A percentile compares a stretch with the other conserved stretches of the same genome.
These are phyloP conservation scores for Netelia melanura DNA, from an alignment of 2,888 invertebrate species.

Conservation along the genomic window DNA sequence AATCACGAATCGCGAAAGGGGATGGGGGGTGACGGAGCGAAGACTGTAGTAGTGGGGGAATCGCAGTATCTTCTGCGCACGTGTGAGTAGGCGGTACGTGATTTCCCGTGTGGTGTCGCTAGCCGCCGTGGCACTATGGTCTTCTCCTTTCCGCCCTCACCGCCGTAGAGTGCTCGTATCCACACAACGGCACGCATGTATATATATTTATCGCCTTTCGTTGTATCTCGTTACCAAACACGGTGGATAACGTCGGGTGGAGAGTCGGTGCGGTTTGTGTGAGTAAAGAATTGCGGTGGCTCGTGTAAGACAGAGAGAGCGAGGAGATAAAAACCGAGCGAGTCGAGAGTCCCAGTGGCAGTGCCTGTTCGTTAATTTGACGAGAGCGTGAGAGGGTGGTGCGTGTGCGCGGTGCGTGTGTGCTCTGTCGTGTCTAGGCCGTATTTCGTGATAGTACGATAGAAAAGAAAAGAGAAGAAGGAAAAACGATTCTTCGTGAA, in stretches of 20 bases:
- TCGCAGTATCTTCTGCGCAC: slow-evolving; percentile 69
- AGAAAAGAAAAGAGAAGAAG: slow-evolving; percentile 24
- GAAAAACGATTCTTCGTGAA: not conserved
- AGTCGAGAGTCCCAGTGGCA: slow-evolving; percentile 56
- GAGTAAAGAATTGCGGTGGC: slow-evolving; percentile 45
- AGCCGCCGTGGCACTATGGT: slow-evolving; percentile 50
- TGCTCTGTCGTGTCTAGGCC: slow-evolving; percentile 27
- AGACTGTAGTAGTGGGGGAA: not conserved
- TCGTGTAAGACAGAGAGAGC: slow-evolving; percentile 24
- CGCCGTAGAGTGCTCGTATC: slow-evolving; percentile 46
- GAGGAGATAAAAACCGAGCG: slow-evolving; percentile 56
- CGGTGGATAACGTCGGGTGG: slow-evolving; percentile 43
- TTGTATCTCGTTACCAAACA: slow-evolving; percentile 48
- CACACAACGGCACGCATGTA: not conserved
- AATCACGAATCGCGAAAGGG: slow-evolving; percentile 12
- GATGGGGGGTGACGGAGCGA: not conserved
- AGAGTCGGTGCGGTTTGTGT: slow-evolving; percentile 46
- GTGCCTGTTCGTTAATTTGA: slow-evolving; percentile 61
- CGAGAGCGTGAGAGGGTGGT: slow-evolving; percentile 67
- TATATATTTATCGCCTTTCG: slow-evolving; percentile 42
- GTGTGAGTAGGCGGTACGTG: slow-evolving; percentile 74
- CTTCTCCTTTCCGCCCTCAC: slow-evolving; percentile 39
- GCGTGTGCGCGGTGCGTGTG: slow-evolving; percentile 52
- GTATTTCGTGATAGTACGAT: slow-evolving; percentile 7
- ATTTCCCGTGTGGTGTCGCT: slow-evolving; percentile 61